phyloP scores from a whole-genome alignment of 2,797 vertebrate genomes.

The Martes flavigula region DNA sequence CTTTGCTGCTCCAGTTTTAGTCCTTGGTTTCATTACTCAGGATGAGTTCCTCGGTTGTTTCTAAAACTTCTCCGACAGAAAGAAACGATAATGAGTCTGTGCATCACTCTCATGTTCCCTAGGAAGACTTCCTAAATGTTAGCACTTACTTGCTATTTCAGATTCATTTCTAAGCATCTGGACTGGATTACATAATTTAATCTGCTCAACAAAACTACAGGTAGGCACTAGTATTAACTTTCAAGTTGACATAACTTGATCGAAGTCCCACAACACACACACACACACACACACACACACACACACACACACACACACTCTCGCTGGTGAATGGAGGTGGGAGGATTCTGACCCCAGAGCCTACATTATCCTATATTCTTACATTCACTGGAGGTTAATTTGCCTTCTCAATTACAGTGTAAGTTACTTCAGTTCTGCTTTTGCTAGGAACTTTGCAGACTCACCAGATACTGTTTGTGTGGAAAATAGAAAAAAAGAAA shows the following conservation, averaged over 20 bases:
- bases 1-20: constrained; percentile 60
- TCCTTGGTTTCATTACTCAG: constrained; percentile 52
- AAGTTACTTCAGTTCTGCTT: background rate
- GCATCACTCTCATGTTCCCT: background rate
- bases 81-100: background rate
- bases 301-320: too few species aligned
- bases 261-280: background rate
- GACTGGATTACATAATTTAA: background rate
- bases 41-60: constrained; percentile 15
- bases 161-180: background rate
- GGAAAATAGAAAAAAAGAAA: background rate
- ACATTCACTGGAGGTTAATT: background rate
- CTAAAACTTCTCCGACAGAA: constrained; percentile 57
- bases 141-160: background rate
- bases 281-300: too few species aligned
- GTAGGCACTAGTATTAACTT: background rate
- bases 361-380: background rate
- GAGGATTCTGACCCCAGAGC: background rate
- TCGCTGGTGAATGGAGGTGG: background rate
- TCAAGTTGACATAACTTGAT: background rate
- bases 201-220: background rate
- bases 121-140: background rate
- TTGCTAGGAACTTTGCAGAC: background rate
- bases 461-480: background rate
- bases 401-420: background rate